Percentiles rank a stretch among this genome's conserved stretches.
These are phyloP conservation scores for Phataginus tetradactyla DNA, from an alignment of 2,797 vertebrate genomes.

Conservation along the genomic window DNA sequence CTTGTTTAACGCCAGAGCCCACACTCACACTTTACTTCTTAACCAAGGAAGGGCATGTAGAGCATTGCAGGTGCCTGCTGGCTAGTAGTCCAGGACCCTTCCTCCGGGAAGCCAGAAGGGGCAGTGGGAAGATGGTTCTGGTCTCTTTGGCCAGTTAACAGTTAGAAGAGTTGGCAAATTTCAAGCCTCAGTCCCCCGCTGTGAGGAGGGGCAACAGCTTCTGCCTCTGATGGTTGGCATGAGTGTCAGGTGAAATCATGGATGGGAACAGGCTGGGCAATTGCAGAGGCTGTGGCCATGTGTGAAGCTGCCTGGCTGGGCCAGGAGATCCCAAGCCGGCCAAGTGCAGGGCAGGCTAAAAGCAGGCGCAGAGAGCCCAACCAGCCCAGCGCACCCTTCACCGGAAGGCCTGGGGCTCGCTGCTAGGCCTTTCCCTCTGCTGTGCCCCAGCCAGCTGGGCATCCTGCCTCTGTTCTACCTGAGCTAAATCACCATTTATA, in stretches of 20 bases:
- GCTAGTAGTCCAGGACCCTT: not conserved
- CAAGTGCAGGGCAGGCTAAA: not conserved
- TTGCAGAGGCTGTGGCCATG: constrained; percentile 15
- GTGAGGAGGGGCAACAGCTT: constrained; percentile 57
- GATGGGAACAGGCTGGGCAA: constrained; percentile 44
- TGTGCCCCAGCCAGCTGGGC: not conserved
- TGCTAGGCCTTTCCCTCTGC: not conserved
- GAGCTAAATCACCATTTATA: not conserved
- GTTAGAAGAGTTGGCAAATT: not conserved
- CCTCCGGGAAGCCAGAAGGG: not conserved
- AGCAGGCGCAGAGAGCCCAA: not conserved
- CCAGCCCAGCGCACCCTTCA: not conserved
- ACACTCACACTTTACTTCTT: not conserved
- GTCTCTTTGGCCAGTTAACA: not conserved
- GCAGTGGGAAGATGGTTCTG: not conserved
- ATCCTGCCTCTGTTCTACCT: not conserved
- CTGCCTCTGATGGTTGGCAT: constrained; percentile 42
- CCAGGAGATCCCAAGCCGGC: not conserved
- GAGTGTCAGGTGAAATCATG: constrained; percentile 67
- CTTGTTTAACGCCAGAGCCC: not conserved
- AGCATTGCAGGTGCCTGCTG: not conserved
- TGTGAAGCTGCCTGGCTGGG: not conserved
- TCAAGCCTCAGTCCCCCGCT: not conserved
- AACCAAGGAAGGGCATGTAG: not conserved
- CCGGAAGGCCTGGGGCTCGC: not conserved